Conservation (phyloP, 2,888 invertebrate species). For the Teleogryllus oceanicus region DNA sequence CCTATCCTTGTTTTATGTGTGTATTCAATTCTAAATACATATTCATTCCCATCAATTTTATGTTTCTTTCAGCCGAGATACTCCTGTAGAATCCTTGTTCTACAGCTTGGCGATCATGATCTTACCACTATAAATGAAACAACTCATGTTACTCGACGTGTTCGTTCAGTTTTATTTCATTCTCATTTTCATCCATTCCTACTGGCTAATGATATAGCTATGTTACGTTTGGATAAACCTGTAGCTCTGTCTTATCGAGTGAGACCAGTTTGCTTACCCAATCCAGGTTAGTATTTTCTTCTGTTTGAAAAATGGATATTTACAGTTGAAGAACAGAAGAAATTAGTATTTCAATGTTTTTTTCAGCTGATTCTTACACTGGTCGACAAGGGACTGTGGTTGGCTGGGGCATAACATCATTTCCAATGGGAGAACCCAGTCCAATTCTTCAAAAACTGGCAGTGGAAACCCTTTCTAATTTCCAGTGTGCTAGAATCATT, state of each 20-base stretch:
- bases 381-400: conserved; percentile 43
- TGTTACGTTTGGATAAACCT: conserved; percentile 44
- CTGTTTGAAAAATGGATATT: neutral
- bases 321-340: too few species aligned
- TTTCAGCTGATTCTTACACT: conserved; percentile 42
- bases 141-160: conserved; percentile 41
- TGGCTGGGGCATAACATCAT: conserved; percentile 47
- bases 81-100: conserved; percentile 41
- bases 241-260: conserved; percentile 43
- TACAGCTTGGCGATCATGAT: conserved; percentile 44
- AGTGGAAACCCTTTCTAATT: conserved; percentile 45
- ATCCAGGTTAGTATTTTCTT: conserved; percentile 39
- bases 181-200: conserved; percentile 47
- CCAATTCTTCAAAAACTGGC: conserved; percentile 44
- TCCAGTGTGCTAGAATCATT: conserved; percentile 44
- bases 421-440: conserved; percentile 45
- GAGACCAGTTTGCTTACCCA: conserved; percentile 46
- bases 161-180: conserved; percentile 44
- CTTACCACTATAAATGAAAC: conserved; percentile 43
- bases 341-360: neutral
- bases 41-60: too few species aligned
- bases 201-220: conserved; percentile 47
- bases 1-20: neutral
- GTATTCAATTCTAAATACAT: neutral
- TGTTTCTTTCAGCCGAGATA: conserved; percentile 40